These are phyloP conservation scores for Opisthocomus hoazin DNA, from an alignment of 2,113 vertebrate genomes.

Conservation along the genomic window DNA sequence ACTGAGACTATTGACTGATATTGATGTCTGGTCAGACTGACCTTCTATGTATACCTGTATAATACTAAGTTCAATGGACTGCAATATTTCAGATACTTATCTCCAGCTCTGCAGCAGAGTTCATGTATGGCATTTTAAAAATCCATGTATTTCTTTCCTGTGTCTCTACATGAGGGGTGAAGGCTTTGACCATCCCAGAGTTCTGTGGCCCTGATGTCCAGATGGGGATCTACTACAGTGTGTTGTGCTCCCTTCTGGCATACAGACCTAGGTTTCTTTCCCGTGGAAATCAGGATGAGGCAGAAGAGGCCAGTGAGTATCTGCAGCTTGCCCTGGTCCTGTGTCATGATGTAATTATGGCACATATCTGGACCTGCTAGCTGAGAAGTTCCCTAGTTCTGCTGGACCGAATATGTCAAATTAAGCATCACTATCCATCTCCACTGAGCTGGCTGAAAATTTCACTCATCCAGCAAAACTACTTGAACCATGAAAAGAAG, in stretches of 20 bases:
- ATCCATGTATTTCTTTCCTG: background rate
- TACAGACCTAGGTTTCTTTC: background rate
- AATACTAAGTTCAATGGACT: no score
- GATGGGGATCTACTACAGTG: rapidly evolving
- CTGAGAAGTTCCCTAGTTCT: background rate
- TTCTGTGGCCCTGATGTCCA: background rate
- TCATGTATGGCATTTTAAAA: background rate
- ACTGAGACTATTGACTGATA: background rate
- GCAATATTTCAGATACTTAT: background rate
- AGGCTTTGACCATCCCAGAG: background rate
- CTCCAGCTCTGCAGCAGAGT: background rate
- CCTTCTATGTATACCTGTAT: no score
- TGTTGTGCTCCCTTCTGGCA: background rate
- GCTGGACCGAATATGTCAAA: background rate
- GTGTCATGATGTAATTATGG: background rate
- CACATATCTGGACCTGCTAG: background rate
- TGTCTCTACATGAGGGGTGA: background rate
- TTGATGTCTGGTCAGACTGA: no score
- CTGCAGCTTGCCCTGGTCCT: background rate
- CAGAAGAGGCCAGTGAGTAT: background rate
- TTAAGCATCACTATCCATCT: background rate
- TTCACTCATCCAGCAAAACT: background rate
- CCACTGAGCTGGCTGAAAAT: background rate
- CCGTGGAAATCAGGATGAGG: background rate
- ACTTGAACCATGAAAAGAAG: background rate